Evolutionary conservation across 2,113 vertebrate genomes (phyloP), one percentile per base, ranked within the genome.

Genomic region (Acrocephalus kingi): DNA sequence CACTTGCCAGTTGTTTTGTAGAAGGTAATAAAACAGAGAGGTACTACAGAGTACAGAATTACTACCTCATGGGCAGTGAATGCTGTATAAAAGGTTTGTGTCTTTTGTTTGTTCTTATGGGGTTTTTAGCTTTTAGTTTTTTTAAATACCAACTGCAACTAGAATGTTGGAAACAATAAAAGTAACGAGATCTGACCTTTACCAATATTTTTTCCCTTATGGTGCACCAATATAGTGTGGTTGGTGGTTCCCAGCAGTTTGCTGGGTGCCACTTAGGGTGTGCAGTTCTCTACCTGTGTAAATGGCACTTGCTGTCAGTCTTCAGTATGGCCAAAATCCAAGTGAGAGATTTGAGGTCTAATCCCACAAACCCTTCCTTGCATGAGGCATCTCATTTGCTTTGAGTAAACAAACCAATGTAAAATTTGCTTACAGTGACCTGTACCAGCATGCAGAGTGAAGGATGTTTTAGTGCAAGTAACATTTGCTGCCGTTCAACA

Each of bases 241-340:
- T n/a, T n/a, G 33, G 31, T 35, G 33, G 31, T 35, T 28, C 51
- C 21, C 19, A 33, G 5, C 58, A 41, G 24, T 51, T 80, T 64
- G 37, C 49, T 33, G 55, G n/a, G 15, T 67, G 56, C 58, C 0
- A 0, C 33, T 56, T 16, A 14, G 35, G 25, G 13, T 58, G 39
- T 39, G 37, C 74, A 61, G 33, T 33, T 77, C n/a, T 41, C 15
- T 55, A 11, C 28, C 33, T 67, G 20, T 75, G 31, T 64, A 22
- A 82, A 49, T 39, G 41, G 62, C n/a, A 13, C 18, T 82, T 89
- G 64, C 89, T 90, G 27, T 61, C 59, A 43, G 71, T 66, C 72
- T 86, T 72, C 49, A 82, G 59, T 63, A 31, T 62, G 73, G 71
- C 61, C 69, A 88, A 84, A 88, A 86, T 72, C 72, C 55, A 54